phyloP scores from a whole-genome alignment of 1,140 invertebrate species.

The Brachionus koreanus region DNA sequence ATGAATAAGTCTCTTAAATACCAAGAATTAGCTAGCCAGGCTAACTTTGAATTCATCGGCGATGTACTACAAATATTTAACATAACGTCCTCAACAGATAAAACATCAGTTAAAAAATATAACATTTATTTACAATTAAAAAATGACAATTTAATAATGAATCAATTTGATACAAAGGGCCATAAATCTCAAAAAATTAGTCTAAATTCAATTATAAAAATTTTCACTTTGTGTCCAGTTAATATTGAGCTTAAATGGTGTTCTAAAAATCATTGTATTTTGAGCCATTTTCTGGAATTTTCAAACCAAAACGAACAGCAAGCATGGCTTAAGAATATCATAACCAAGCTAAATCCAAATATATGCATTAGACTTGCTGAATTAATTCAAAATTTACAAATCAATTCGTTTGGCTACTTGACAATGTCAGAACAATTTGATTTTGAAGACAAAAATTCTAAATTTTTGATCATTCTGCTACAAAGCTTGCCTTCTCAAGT shows the following conservation, averaged over 20 bases:
- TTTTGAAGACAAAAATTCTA: not conserved
- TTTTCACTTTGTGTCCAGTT: not conserved
- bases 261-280: not conserved
- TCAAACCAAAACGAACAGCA: not conserved
- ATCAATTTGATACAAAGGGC: not conserved
- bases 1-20: not conserved
- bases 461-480: not conserved
- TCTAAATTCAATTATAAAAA: not conserved
- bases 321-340: not conserved
- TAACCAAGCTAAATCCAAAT: not conserved
- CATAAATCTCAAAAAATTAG: not conserved
- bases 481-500: not conserved
- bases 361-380: not conserved
- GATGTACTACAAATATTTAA: not conserved
- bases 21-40: not conserved
- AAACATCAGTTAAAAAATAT: not conserved
- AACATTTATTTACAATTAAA: not conserved
- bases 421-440: not conserved
- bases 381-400: not conserved
- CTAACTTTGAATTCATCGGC: not conserved
- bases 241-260: conserved; percentile 3
- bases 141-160: conserved; percentile 4
- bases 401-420: conserved; percentile 8
- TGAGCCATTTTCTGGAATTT: conserved; percentile 17
- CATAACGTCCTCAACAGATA: not conserved